Percentiles rank a stretch among this genome's conserved stretches.
These are phyloP conservation scores for Thalassaphorura encarpata DNA, from an alignment of 1,140 invertebrate species.

Conservation along the genomic window DNA sequence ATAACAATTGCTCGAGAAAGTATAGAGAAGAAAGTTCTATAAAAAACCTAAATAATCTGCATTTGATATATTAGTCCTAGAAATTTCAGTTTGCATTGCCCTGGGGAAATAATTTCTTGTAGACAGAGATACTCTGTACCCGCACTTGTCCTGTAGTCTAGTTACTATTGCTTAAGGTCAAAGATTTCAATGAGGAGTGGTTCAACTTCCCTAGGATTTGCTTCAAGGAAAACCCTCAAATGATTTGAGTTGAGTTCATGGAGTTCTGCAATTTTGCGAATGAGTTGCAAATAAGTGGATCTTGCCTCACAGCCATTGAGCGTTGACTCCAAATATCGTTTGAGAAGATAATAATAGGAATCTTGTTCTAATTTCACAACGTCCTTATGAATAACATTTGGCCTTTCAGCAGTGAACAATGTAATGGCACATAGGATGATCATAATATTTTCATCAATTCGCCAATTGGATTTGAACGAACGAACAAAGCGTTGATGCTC, in stretches of 20 bases:
- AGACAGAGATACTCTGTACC: too few species aligned
- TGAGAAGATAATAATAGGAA: conserved; percentile 43
- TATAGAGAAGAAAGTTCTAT: too few species aligned
- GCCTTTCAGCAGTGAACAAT: conserved; percentile 70
- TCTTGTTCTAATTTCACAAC: conserved; percentile 78
- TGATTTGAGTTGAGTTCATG: conserved; percentile 44
- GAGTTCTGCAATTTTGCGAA: conserved; percentile 43
- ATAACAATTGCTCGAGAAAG: too few species aligned
- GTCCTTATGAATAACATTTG: conserved; percentile 67
- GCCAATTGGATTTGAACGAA: conserved; percentile 67
- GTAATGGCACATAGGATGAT: conserved; percentile 80
- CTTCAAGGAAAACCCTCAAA: conserved; percentile 44
- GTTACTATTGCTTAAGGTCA: too few species aligned
- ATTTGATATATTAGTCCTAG: too few species aligned
- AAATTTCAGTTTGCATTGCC: too few species aligned
- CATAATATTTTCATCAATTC: conserved; percentile 75
- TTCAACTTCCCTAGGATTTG: conserved; percentile 46
- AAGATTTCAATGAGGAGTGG: conserved; percentile 48
- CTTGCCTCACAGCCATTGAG: conserved; percentile 39
- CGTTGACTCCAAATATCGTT: conserved; percentile 40
- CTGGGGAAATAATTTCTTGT: too few species aligned
- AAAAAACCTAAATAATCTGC: too few species aligned
- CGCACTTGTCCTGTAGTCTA: too few species aligned
- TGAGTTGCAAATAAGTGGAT: conserved; percentile 40
- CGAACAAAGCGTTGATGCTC: conserved; percentile 69